Conservation (phyloP, 2,113 vertebrate genomes). For the Pipra filicauda region DNA sequence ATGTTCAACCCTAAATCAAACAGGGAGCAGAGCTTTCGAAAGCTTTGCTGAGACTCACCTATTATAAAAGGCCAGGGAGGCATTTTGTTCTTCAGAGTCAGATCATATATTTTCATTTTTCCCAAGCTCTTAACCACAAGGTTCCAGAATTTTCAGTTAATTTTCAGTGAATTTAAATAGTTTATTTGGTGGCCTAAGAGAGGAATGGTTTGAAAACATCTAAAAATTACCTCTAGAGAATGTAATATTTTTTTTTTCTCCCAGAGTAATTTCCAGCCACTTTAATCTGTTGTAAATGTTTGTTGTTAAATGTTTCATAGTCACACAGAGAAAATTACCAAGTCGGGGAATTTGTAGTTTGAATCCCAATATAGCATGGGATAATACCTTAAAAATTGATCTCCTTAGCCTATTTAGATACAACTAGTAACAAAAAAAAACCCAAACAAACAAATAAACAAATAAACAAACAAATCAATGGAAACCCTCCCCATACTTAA, state of each 20-base stretch:
- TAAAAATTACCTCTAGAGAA: neutral
- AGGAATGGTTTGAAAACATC: neutral
- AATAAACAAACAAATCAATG: neutral
- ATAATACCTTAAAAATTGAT: neutral
- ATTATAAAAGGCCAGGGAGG: too few species aligned
- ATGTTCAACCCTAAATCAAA: too few species aligned
- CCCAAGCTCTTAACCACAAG: neutral
- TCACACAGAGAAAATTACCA: neutral
- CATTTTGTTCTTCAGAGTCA: too few species aligned
- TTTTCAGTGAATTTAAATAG: neutral
- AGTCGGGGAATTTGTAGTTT: neutral
- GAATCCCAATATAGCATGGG: neutral
- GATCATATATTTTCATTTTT: too few species aligned
- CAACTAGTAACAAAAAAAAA: neutral
- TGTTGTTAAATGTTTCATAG: neutral
- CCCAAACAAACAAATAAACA: neutral
- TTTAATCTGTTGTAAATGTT: neutral
- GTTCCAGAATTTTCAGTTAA: neutral
- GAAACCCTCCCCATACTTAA: too few species aligned
- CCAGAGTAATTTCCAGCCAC: neutral
- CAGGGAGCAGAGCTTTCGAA: too few species aligned
- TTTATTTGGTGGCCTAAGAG: neutral
- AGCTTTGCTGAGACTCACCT: too few species aligned
- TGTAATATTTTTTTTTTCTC: neutral
- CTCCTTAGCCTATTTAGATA: neutral